Base-by-base conservation (phyloP, 1,140 invertebrate genomes). In the Lepidurus packardi region DNA sequence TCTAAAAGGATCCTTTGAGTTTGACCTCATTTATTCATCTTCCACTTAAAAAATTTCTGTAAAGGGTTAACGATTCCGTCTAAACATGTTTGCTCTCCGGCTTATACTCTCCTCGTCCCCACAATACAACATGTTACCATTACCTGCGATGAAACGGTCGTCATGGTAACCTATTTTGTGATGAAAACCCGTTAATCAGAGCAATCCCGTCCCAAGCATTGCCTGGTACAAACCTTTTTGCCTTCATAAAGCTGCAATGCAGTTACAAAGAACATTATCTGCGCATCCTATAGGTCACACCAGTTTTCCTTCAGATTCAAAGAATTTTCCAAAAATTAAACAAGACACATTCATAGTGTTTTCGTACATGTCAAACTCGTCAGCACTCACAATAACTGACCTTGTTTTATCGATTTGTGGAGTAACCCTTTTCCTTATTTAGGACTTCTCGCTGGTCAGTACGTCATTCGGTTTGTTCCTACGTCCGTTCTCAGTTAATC, bases 401-500 rank as follows among this genome's bases (percentile, higher is more conserved):
- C n/a, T 65, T 11, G 45, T 47, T 16, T 13, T 65, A 65, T 65
- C 53, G 53, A 65, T 65, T 65, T 65, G 8, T 5, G 8, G 21
- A 7, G 16, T n/a, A 65, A 13, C 53, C 53, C 21, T 65, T 65
- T 65, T 65, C 53, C 53, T 65, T 65, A 65, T 65, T 65, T 65
- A 65, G n/a, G 53, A n/a, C 53, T 65, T 65, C 21, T 65, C 53
- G 16, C 53, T 21, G 45, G 53, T 65, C 53, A 13, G 16, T 65
- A 65, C 53, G 53, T 65, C 53, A 65, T n/a, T 65, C 75, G 25
- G 16, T 11, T 41, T 16, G 43, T 76, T 10, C 21, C 41, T 42
- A n/a, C 75, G 41, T 24, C 41, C 43, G 45, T 76, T 76, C 21
- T 41, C 75, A 10, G 45, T 76, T 76, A 24, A 76, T 76, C 75